Base-by-base conservation (phyloP, 1,140 invertebrate species). In the Colletes gigas region DNA sequence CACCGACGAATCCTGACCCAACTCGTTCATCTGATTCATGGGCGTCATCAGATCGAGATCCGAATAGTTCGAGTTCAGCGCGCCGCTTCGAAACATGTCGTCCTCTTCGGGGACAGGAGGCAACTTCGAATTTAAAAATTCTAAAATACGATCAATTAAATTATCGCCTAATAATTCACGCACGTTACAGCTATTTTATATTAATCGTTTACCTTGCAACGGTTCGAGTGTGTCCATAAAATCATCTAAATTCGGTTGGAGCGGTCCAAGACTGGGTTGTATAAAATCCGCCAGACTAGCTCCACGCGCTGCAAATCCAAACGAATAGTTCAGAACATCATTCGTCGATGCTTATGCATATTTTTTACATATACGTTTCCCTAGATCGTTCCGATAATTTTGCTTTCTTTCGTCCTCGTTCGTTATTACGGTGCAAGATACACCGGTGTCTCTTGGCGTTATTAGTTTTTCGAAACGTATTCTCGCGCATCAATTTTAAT, bases 211-310 rank as follows among this genome's bases (percentile, higher is more conserved):
- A 97, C 97, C 97, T 94, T 97, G 97, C 77, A 98, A 93, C 7
- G 97, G 96, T 90, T 97, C 96, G 89, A 97, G 95, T 88, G 97
- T 98, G 88, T 98, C 97, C 96, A 98, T 98, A 92, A 98, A 98
- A 93, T 99, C 99, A 91, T 99, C 98, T 85, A 99, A 95, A 94
- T 98, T 98, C 79, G 98, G 99, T 92, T 99, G 99, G 57, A 99
- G 94, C 74, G 98, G 98, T 69, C 98, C 96, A 84, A 99, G 95
- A 91, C 98, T 99, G 69, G 99, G 99, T 94, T 99, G 99, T 92
- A 99, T 99, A 89, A 99, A 98, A 94, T 99, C 98, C 17, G 98
- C 98, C 89, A 97, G 94, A 80, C 95, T 96, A 59, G 96, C 94
- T 83, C 94, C 95, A 90, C 95, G 94, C 52, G 95, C 95, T 96